phyloP scores from a whole-genome alignment of 2,888 invertebrate genomes.

The Drosophila nigritarsus region DNA sequence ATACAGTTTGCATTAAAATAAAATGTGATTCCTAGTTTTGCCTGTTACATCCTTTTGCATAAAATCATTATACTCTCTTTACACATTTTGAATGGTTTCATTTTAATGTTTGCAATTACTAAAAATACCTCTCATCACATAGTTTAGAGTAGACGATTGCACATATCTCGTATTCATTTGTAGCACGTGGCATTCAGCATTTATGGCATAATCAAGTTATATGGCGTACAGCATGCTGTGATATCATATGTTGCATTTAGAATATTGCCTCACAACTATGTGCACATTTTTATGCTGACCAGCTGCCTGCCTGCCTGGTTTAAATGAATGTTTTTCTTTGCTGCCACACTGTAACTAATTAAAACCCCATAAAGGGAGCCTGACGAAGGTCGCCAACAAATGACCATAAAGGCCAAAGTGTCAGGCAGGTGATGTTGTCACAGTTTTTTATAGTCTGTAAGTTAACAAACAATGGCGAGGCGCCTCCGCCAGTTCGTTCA shows the following conservation, averaged over 20 bases:
- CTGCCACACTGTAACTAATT: slow-evolving; percentile 40
- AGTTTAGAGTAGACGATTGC: neutral
- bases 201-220: slow-evolving; percentile 14
- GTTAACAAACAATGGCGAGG: slow-evolving; percentile 62
- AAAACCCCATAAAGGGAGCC: slow-evolving; percentile 61
- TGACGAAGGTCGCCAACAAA: slow-evolving; percentile 52
- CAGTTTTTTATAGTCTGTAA: slow-evolving; percentile 45
- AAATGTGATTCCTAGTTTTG: neutral
- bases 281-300: slow-evolving; percentile 28
- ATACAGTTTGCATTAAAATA: neutral
- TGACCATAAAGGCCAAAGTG: slow-evolving; percentile 64
- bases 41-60: neutral
- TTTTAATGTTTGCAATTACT: neutral
- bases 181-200: slow-evolving; percentile 24
- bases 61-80: neutral
- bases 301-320: slow-evolving; percentile 19
- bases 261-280: slow-evolving; percentile 8
- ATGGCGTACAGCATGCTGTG: neutral
- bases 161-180: slow-evolving; percentile 6
- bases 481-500: slow-evolving; percentile 18
- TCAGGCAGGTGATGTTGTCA: slow-evolving; percentile 56
- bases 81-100: neutral
- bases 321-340: slow-evolving; percentile 31
- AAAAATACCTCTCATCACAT: neutral
- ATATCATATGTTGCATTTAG: slow-evolving; percentile 26